These are phyloP conservation scores for Slavum lentiscoides DNA, from an alignment of 2,888 invertebrate genomes.

Conservation along the genomic window DNA sequence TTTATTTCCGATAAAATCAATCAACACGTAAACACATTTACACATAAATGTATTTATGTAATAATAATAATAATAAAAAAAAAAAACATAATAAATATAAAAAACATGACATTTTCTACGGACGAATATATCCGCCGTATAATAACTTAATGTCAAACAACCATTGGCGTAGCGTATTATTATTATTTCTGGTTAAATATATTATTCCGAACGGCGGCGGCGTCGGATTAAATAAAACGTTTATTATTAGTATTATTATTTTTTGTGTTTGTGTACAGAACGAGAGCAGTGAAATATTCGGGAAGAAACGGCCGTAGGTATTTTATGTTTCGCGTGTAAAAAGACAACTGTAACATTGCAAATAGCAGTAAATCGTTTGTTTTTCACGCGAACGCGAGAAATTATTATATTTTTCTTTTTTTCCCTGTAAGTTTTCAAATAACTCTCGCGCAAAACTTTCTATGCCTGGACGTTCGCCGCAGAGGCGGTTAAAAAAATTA, in stretches of 20 bases:
- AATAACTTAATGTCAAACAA: too few species aligned
- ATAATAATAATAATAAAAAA: too few species aligned
- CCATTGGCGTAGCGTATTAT: background rate
- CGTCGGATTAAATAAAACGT: background rate
- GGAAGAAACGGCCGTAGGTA: background rate
- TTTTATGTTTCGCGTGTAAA: background rate
- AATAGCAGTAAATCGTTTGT: background rate
- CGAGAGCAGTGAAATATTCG: background rate
- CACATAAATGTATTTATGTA: too few species aligned
- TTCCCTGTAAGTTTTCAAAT: background rate
- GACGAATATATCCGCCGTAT: too few species aligned
- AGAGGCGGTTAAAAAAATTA: too few species aligned
- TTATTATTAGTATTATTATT: background rate
- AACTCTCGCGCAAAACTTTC: conserved; percentile 15
- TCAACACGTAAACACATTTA: too few species aligned
- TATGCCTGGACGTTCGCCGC: too few species aligned
- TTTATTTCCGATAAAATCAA: conserved; percentile 7
- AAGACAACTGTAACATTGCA: conserved; percentile 1
- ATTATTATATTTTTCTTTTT: background rate
- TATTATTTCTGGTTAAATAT: background rate
- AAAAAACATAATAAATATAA: background rate
- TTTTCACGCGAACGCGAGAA: background rate
- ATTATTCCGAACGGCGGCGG: background rate
- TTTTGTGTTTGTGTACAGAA: background rate
- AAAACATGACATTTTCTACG: too few species aligned